Conservation (phyloP, 1,140 invertebrate species). For the Triops cancriformis region DNA sequence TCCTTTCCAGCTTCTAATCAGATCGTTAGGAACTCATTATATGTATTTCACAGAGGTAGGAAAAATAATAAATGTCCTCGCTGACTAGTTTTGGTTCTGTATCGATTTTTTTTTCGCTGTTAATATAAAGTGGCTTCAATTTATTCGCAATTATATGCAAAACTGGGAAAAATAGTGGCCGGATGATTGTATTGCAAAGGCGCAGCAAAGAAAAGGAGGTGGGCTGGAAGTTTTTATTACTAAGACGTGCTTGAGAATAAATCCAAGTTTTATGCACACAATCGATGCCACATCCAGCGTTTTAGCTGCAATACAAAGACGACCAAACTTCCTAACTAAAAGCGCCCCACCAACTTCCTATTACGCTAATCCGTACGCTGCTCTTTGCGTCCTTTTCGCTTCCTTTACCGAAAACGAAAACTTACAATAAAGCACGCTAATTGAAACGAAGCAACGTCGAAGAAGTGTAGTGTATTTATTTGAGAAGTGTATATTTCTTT, state of each 20-base stretch:
- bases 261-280: background rate
- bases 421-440: background rate
- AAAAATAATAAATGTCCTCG: no score
- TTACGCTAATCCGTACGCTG: background rate
- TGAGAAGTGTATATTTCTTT: background rate
- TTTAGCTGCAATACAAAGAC: background rate
- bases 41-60: no score
- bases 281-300: slow-evolving; percentile 1
- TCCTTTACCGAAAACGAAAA: background rate
- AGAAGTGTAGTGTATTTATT: background rate
- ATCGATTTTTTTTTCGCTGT: no score
- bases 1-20: no score
- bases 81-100: no score
- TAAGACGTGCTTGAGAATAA: slow-evolving; percentile 5
- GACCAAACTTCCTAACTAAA: background rate
- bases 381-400: background rate
- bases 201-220: background rate
- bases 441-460: background rate
- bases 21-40: no score
- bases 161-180: background rate
- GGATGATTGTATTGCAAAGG: background rate
- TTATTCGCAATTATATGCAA: background rate
- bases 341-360: background rate
- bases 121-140: no score
- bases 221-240: background rate